Base-by-base conservation (phyloP, 2,888 invertebrate genomes). In the Rhorus exstirpatorius region DNA sequence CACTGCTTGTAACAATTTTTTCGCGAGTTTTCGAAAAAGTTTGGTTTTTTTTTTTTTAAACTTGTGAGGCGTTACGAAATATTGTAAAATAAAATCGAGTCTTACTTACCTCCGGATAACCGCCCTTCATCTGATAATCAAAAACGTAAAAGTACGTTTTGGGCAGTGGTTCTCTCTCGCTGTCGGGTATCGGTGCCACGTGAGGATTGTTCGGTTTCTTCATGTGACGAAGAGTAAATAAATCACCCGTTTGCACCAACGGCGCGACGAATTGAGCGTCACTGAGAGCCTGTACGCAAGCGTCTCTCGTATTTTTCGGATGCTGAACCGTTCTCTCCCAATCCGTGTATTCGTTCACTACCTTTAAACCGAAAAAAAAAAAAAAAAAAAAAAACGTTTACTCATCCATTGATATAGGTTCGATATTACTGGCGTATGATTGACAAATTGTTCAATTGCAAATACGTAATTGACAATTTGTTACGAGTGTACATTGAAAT, bases 181-280 rank as follows among this genome's bases (percentile, higher is more conserved):
- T 94, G 84, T 95, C 94, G 75, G 94, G 94, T 4, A 94, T 93
- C 0, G 94, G 93, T 0, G 93, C 93, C 10, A 95, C 94, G 70
- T 95, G 95, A 1, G 96, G 95, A 49, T 95, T 95, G 7, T 95
- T 95, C 10, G 91, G 88, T 75, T 90, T 90, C 77, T 89, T 90
- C 21, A 88, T 90, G 84, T 93, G 92, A 31, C 93, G 88, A 1
- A 92, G 84, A 87, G 96, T 96, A 86, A 97, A 94, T 71, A 97
- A 94, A 90, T 97, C 97, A 0, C 97, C 97, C 4, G 97, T 96
- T 92, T 97, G 96, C 17, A 98, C 96, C 49, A 98, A 93, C 0
- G 98, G 99, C 0, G 98, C 98, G 41, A 98, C 97, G 91, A 97
- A 98, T 91, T 98, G 97, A 0, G 98, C 98, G 92, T 99, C 98